Evolutionary conservation across 2,113 vertebrate species (phyloP).

Genomic region (Callaeas wilsoni): DNA sequence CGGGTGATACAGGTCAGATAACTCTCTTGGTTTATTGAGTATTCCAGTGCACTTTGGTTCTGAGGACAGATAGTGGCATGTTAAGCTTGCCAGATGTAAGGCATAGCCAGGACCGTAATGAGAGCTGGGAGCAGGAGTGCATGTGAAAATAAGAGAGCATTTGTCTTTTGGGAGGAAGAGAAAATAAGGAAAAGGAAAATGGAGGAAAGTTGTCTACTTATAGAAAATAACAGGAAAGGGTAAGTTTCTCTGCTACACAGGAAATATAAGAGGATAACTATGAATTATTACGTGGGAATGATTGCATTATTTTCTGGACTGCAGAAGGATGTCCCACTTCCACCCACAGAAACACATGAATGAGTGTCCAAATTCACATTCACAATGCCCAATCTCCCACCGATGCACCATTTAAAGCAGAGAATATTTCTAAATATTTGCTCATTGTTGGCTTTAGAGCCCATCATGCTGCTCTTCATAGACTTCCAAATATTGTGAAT

Average conservation of each 20-base stretch:
- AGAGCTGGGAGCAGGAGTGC: background rate
- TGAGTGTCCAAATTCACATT: background rate
- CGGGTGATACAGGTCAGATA: background rate
- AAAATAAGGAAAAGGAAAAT: background rate
- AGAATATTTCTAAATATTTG: background rate
- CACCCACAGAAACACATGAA: background rate
- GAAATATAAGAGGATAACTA: background rate
- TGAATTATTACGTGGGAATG: background rate
- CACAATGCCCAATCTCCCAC: rapidly evolving
- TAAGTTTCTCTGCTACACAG: background rate
- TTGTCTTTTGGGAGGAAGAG: background rate
- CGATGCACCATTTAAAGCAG: background rate
- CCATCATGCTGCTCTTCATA: background rate
- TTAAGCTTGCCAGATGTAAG: background rate
- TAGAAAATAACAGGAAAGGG: background rate
- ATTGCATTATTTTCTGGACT: background rate
- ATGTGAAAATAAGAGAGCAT: background rate
- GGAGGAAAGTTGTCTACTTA: background rate
- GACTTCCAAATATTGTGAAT: background rate
- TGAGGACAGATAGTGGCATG: background rate
- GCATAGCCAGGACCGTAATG: background rate
- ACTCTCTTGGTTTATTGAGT: slow-evolving; percentile 21
- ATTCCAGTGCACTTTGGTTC: slow-evolving; percentile 2
- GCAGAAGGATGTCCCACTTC: background rate
- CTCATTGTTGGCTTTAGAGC: background rate